These are phyloP conservation scores for Apodemia zela DNA, from an alignment of 2,888 invertebrate species.

Conservation along the genomic window DNA sequence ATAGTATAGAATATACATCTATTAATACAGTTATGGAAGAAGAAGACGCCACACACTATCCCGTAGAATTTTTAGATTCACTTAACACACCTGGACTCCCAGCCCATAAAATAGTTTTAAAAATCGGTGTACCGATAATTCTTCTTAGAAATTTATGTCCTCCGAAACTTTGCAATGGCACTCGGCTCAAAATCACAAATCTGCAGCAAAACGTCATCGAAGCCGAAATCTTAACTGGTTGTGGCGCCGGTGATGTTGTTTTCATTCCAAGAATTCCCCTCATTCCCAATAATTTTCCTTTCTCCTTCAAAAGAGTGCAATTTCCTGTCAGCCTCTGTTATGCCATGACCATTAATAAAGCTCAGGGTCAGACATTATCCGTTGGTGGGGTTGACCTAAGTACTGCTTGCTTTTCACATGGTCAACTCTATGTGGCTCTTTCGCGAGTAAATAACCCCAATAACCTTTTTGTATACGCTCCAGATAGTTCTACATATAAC, in stretches of 20 bases:
- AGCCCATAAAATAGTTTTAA: too few species aligned
- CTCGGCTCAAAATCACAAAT: too few species aligned
- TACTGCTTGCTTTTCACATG: constrained; percentile 23
- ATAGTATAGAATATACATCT: constrained; percentile 35
- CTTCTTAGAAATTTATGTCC: too few species aligned
- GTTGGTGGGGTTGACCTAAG: constrained; percentile 18
- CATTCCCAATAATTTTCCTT: too few species aligned
- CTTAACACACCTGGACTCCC: constrained; percentile 18
- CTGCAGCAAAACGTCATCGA: too few species aligned
- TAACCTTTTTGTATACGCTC: constrained; percentile 5
- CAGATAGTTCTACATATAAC: not conserved
- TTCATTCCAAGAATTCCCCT: too few species aligned
- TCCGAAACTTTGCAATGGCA: too few species aligned
- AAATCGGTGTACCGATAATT: too few species aligned
- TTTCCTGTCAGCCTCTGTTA: constrained; percentile 14
- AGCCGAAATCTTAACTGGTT: too few species aligned
- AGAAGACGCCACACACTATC: constrained; percentile 23
- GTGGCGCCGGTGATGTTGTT: too few species aligned
- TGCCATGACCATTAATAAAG: constrained; percentile 20
- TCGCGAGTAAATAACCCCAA: constrained; percentile 29
- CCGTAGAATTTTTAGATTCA: constrained; percentile 26
- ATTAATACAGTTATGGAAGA: constrained; percentile 25
- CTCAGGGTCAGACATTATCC: constrained; percentile 21
- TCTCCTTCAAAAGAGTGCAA: not conserved
- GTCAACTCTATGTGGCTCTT: constrained; percentile 22